A percentile compares a stretch with the other conserved stretches of the same genome.
Conservation (phyloP, 2,113 vertebrate genomes). For the Notechis scutatus region DNA sequence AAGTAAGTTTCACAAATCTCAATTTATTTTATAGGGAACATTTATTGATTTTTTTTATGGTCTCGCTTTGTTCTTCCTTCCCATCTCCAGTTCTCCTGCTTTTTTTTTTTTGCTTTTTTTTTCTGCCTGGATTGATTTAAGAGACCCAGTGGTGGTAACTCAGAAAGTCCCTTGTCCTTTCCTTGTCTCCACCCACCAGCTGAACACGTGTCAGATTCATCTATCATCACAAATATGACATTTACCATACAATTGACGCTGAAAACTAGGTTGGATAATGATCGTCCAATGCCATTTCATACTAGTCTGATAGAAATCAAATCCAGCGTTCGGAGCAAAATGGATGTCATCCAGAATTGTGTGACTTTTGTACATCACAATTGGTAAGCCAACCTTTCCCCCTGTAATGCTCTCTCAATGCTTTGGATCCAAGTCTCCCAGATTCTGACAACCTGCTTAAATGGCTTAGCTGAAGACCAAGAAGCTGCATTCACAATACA, state of each 20-base stretch:
- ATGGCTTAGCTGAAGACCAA: no score
- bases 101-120: conserved; percentile 52
- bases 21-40: conserved; percentile 73
- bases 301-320: neutral
- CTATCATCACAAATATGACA: neutral
- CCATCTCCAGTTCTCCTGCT: conserved; percentile 30
- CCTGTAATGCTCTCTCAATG: neutral
- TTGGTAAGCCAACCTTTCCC: neutral
- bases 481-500: no score
- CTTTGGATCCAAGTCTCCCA: no score
- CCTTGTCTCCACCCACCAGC: conserved; percentile 25
- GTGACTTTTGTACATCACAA: neutral
- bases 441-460: no score
- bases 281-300: conserved; percentile 24
- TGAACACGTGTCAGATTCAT: conserved; percentile 26
- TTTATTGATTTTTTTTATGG: conserved; percentile 78
- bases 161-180: conserved; percentile 31
- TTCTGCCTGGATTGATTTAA: conserved; percentile 74
- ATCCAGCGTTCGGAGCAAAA: neutral
- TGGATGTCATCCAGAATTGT: neutral
- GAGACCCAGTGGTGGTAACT: conserved; percentile 52
- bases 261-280: conserved; percentile 12
- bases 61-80: conserved; percentile 54
- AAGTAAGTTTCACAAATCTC: conserved; percentile 71
- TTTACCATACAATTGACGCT: conserved; percentile 9